Base-by-base conservation (phyloP, 2,888 invertebrate species). In the Callinectes sapidus region DNA sequence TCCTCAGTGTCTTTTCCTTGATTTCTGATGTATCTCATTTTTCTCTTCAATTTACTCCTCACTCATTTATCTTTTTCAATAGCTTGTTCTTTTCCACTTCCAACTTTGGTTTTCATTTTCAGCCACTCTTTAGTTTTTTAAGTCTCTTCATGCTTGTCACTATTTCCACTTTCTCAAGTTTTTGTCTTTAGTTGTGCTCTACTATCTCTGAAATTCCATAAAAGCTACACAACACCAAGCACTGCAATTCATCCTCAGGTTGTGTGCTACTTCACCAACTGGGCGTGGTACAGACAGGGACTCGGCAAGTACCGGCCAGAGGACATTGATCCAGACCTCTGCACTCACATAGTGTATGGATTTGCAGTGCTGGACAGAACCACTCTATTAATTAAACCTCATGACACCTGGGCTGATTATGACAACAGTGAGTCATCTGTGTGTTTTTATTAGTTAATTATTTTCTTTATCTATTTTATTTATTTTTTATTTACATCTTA, bases 271-370 rank as follows among this genome's bases (percentile, higher is more conserved):
- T 98, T 98, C 95, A 98, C 98, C 2, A 98, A 97, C 95, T 98
- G 98, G 98, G 97, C 98, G 23, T 94, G 94, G 95, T 95, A 95
- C 90, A 97, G 98, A 90, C 97, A 97, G 92, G 97, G 97, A 0
- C 96, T 97, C 92, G 98, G 97, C 86, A 97, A 97, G 95, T 98
- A 97, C 95, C 96, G 98, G 39, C 98, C 98, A 0, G 97, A 97
- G 94, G 97, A 98, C 95, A 98, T 98, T 87, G 98, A 98, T 95
- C 96, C 97, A 0, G 97, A 97, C 87, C 96, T 98, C 14, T 99
- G 99, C 95, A 98, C 98, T 0, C 99, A 99, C 95, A 97, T 99
- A 91, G 97, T 99, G 16, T 99, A 98, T 95, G 98, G 98, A 0
- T 99, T 98, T 95, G 98, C 98, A 0, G 98, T 98, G 2, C 96